These are phyloP conservation scores for Strigamia maritima DNA, from an alignment of 2,888 invertebrate species.

Conservation along the genomic window DNA sequence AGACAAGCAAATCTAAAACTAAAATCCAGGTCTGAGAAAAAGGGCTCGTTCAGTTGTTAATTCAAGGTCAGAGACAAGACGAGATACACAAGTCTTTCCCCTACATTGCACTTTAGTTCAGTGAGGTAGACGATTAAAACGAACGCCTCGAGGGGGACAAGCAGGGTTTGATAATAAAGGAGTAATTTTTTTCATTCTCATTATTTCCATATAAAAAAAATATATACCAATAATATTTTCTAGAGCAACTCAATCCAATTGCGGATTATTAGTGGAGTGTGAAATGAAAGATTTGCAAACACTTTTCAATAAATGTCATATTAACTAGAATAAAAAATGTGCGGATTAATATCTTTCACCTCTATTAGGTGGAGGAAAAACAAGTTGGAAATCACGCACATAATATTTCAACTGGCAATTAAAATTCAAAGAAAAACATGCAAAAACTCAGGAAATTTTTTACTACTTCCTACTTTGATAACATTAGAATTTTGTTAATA, in stretches of 20 bases:
- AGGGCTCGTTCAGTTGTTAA: neutral
- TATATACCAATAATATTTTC: neutral
- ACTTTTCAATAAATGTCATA: neutral
- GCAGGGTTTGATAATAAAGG: neutral
- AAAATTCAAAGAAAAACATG: neutral
- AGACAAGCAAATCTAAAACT: neutral
- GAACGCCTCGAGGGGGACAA: neutral
- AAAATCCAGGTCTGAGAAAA: conserved; percentile 7
- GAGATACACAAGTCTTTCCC: conserved; percentile 27
- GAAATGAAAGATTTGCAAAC: neutral
- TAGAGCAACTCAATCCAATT: neutral
- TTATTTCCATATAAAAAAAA: conserved; percentile 12
- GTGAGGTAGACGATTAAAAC: conserved; percentile 24
- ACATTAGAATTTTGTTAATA: neutral
- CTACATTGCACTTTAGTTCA: conserved; percentile 16
- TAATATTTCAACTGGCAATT: neutral
- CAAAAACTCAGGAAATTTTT: neutral
- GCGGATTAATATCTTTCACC: conserved; percentile 1
- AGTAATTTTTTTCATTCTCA: neutral
- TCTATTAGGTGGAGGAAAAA: neutral
- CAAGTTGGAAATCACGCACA: neutral
- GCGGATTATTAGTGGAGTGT: neutral
- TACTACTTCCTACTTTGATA: neutral
- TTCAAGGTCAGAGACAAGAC: conserved; percentile 3
- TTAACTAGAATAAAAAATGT: neutral